Conservation (phyloP, 2,888 invertebrate genomes). For the Drosophila silvestris region DNA sequence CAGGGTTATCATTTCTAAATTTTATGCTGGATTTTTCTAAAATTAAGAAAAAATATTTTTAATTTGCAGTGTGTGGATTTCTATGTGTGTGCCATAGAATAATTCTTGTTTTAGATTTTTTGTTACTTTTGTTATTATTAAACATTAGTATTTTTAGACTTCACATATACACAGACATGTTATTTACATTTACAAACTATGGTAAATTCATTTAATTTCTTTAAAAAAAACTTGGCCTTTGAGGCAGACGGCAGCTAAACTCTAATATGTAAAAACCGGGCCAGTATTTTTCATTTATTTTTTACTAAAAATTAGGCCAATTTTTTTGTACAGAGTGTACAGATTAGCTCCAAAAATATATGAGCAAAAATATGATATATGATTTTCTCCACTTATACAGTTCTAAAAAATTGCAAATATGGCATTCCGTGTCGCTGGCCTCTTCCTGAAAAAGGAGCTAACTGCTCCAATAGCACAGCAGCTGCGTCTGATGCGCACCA, state of each 20-base stretch:
- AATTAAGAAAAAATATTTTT: not conserved
- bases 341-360: not conserved
- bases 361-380: constrained; percentile 48
- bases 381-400: constrained; percentile 37
- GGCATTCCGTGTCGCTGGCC: constrained; percentile 84
- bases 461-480: constrained; percentile 60
- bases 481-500: constrained; percentile 66
- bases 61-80: not conserved
- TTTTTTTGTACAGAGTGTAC: not conserved
- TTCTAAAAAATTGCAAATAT: constrained; percentile 54
- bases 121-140: not conserved
- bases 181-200: not conserved
- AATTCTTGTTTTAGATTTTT: not conserved
- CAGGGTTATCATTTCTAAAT: not conserved
- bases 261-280: too few relatives aligned
- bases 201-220: not conserved
- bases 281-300: not conserved
- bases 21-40: not conserved
- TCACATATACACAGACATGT: not conserved
- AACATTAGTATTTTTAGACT: not conserved
- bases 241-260: not conserved
- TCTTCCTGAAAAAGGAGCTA: constrained; percentile 82
- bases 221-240: not conserved
- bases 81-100: not conserved
- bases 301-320: not conserved